These are phyloP conservation scores for Myotis daubentonii DNA, from an alignment of 2,797 vertebrate species.

Conservation along the genomic window DNA sequence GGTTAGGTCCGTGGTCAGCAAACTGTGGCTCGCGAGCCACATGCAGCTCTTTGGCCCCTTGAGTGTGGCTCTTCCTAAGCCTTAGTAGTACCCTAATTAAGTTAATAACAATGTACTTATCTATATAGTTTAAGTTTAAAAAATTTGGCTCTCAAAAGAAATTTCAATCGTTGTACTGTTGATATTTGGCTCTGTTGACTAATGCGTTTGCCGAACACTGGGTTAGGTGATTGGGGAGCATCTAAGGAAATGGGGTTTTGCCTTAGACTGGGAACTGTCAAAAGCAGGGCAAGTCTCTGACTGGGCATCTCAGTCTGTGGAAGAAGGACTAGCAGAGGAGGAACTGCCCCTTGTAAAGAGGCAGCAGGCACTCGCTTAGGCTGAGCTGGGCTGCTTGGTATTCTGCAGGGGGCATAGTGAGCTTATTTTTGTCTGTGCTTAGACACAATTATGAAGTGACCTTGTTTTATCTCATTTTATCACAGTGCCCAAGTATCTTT, in stretches of 20 bases:
- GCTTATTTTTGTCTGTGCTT: constrained; percentile 37
- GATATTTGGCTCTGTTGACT: too few relatives aligned
- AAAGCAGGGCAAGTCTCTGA: not conserved
- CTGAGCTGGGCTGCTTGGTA: not conserved
- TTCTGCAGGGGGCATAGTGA: not conserved
- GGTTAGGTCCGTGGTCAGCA: not conserved
- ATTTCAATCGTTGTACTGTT: too few relatives aligned
- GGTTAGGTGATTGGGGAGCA: not conserved
- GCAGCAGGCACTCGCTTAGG: not conserved
- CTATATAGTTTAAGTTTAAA: too few relatives aligned
- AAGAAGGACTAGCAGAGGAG: not conserved
- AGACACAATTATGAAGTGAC: constrained; percentile 31
- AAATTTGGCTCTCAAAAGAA: too few relatives aligned
- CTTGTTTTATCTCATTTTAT: constrained; percentile 21
- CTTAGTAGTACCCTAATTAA: too few relatives aligned
- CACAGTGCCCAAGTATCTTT: not conserved
- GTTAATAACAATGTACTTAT: too few relatives aligned
- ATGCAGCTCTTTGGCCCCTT: too few relatives aligned
- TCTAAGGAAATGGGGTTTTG: not conserved
- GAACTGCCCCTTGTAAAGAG: not conserved
- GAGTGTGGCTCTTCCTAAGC: too few relatives aligned
- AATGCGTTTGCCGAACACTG: too few relatives aligned
- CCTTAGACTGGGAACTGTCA: not conserved
- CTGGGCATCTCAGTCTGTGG: not conserved
- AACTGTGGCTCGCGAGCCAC: too few relatives aligned